Base-by-base conservation (phyloP, 1,140 invertebrate species). In the Drosophila pseudoananassae region DNA sequence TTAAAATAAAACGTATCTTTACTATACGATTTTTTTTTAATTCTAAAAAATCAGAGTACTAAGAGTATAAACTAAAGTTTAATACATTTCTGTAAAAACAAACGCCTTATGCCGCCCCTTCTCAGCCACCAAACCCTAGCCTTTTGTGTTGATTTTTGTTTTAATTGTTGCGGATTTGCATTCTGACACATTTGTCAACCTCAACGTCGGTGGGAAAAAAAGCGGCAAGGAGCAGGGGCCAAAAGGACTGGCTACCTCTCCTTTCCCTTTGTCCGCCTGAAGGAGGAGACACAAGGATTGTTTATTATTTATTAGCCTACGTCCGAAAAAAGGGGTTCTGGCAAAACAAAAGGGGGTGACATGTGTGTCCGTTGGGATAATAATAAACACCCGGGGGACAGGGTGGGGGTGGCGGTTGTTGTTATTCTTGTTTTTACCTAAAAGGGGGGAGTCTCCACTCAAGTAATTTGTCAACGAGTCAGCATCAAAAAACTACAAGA, bases 141-240 rank as follows among this genome's bases (percentile, higher is more conserved):
- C 74, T 76, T 82, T 76, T 82, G 71, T 91, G 89, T 91, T 90
- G 89, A 90, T 90, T 89, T 90, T 91, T 90, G 78, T 91, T 91
- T 91, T 91, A 91, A 91, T 91, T 91, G 89, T 91, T 91, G 89
- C 89, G 89, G 89, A 91, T 90, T 91, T 90, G 89, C 89, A 85
- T 91, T 91, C 89, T 91, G 89, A 91, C 89, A 91, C 89, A 91
- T 91, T 91, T 91, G 89, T 91, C 89, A 91, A 91, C 89, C 89
- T 90, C 89, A 91, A 90, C 78, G 81, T 85, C 78, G 74, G 71
- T 72, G 60, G 52, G 74, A 77, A 47, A 76, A 70, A 25, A 40
- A 40, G 3, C 10, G 27, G 10, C 12, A 7, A n/a, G n/a, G 20
- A 14, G 8, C 25, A 7, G 38, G 27, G 52, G 52, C 33, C 33